These are phyloP conservation scores for Eilema caniola DNA, from an alignment of 2,888 invertebrate genomes.

Conservation along the genomic window DNA sequence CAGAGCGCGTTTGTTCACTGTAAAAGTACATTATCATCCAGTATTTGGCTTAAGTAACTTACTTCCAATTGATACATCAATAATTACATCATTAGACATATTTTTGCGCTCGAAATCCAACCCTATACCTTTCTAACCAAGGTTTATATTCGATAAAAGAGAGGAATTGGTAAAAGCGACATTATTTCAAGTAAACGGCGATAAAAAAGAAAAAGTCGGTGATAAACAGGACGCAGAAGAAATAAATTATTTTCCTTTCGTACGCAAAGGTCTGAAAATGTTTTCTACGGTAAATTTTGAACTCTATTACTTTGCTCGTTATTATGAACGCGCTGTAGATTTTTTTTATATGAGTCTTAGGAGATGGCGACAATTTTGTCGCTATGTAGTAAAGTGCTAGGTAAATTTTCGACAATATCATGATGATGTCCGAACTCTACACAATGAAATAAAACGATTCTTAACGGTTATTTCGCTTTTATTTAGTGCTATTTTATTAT, in stretches of 20 bases:
- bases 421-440: too few relatives aligned
- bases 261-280: slow-evolving; percentile 24
- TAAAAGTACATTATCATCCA: slow-evolving; percentile 22
- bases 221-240: slow-evolving; percentile 43
- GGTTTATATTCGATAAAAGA: background rate
- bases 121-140: fast-evolving
- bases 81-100: slow-evolving; percentile 36
- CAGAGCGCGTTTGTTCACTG: background rate
- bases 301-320: background rate
- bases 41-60: slow-evolving; percentile 25
- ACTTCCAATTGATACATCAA: slow-evolving; percentile 46
- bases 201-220: slow-evolving; percentile 29
- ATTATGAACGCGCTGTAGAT: background rate
- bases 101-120: slow-evolving; percentile 7
- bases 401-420: too few relatives aligned
- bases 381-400: too few relatives aligned
- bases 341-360: too few relatives aligned
- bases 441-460: too few relatives aligned
- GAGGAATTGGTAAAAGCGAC: slow-evolving; percentile 7
- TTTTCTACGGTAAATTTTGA: background rate
- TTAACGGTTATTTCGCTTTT: too few relatives aligned
- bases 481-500: too few relatives aligned
- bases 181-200: slow-evolving; percentile 36
- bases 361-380: background rate
- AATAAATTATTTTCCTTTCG: slow-evolving; percentile 47